Evolutionary conservation across 2,888 invertebrate genomes (phyloP).

Genomic region (Empis livida): DNA sequence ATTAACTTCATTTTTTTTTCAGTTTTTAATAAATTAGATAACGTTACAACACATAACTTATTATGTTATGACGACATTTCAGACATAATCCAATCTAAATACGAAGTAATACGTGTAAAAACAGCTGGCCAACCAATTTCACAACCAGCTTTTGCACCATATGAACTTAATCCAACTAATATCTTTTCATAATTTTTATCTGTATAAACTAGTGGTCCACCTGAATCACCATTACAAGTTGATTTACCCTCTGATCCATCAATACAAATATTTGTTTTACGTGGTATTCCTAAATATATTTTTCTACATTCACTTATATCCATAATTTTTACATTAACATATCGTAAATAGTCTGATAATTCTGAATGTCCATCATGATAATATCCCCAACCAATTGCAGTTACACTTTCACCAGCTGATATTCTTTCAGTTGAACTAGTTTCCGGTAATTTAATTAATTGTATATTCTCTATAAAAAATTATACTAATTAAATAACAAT

Average conservation of each 20-base stretch:
- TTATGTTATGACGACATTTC: too few species aligned
- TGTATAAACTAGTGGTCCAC: slow-evolving; percentile 23
- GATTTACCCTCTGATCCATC: slow-evolving; percentile 13
- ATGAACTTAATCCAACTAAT: slow-evolving; percentile 26
- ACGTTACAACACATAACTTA: too few species aligned
- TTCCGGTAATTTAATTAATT: slow-evolving; percentile 2
- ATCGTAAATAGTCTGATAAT: background rate
- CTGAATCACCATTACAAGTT: slow-evolving; percentile 30
- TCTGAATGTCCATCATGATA: slow-evolving; percentile 19
- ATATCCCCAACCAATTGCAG: slow-evolving; percentile 28
- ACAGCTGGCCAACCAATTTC: slow-evolving; percentile 21
- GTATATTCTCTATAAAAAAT: slow-evolving; percentile 4
- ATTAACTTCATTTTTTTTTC: too few species aligned
- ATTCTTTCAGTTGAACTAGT: background rate
- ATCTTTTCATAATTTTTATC: background rate
- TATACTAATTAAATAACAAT: background rate
- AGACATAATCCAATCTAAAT: slow-evolving; percentile 20
- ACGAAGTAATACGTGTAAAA: slow-evolving; percentile 22
- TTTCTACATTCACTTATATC: background rate
- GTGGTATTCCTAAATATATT: slow-evolving; percentile 1
- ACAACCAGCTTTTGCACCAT: slow-evolving; percentile 23
- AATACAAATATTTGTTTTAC: slow-evolving; percentile 18
- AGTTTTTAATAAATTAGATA: too few species aligned
- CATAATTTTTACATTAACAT: slow-evolving; percentile 4
- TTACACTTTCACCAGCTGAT: slow-evolving; percentile 8